Base-by-base conservation (phyloP, 30 jellyfish, hydroid and myxozoan species). In the Rhopilema esculentum region DNA sequence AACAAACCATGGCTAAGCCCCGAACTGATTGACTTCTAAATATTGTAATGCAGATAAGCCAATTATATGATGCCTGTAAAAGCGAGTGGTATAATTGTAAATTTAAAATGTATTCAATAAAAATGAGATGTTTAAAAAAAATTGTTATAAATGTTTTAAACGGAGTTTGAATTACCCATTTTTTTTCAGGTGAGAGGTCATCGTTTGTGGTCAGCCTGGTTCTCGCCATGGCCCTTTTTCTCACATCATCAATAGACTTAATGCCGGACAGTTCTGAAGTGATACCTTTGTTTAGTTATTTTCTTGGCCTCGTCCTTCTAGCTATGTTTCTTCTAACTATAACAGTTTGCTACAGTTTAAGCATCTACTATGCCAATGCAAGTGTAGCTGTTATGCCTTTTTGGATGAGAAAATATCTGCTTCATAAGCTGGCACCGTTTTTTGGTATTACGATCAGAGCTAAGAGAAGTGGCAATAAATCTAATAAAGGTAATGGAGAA, bases 221-320 rank as follows among this genome's bases (percentile, higher is more conserved):
- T 18, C 99, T 95, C 26, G 99, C 99, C 19, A 77, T 95, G 90
- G 95, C 97, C 20, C 79, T 97, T 82, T 95, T 82, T 73, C 83
- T 95, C 78, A 91, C 97, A 70, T 81, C 95, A 20, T 81, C 97
- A 12, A 89, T 91, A 1, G 89, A 85, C n/a, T 70, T 96, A 24
- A 76, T 95, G 97, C 97, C 99, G 19, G 97, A 96, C 92, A 91
- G 99, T 50, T 95, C 99, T 25, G 97, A 95, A 72, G 94, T 95
- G 53, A 90, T 95, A 24, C 99, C 99, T 6, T 49, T 95, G 74
- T 95, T 83, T 82, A 79, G 98, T 52, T 85, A 86, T 29, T 95
- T 95, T 53, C 91, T 88, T 23, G 97, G 96, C 29, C 76, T 95
- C 16, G 91, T 84, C 2, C 88, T 95, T 19, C 51, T 91, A 40